These are phyloP conservation scores for Spodoptera litura DNA, from an alignment of 1,140 invertebrate species.

Conservation along the genomic window DNA sequence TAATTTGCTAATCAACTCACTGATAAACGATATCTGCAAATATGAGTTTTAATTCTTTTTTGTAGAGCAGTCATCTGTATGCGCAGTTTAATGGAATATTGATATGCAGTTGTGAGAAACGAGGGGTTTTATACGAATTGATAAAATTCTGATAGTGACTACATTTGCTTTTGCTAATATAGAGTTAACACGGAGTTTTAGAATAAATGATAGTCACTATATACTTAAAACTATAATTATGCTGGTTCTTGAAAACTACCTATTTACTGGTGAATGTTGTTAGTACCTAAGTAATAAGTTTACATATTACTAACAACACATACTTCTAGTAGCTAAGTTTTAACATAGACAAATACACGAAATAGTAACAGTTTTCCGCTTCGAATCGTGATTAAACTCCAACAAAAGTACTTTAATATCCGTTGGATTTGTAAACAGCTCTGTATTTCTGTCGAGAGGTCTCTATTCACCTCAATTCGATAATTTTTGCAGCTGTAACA, in stretches of 20 bases:
- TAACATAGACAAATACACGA: slow-evolving; percentile 7
- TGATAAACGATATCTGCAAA: slow-evolving; percentile 43
- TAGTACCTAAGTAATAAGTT: too few species aligned
- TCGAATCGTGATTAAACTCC: slow-evolving; percentile 10
- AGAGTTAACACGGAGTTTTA: too few species aligned
- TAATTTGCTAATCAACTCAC: slow-evolving; percentile 30
- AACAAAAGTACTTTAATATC: slow-evolving; percentile 6
- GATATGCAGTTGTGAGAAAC: slow-evolving; percentile 26
- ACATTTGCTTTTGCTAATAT: neutral
- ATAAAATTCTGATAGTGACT: neutral
- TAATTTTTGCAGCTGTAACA: slow-evolving; percentile 45
- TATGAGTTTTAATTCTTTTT: neutral
- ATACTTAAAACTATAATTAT: too few species aligned
- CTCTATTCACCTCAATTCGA: slow-evolving; percentile 36
- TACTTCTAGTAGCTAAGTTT: neutral
- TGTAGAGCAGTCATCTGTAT: slow-evolving; percentile 11
- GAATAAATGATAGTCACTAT: too few species aligned
- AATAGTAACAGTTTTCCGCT: neutral
- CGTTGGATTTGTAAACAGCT: slow-evolving; percentile 35
- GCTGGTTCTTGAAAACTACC: too few species aligned
- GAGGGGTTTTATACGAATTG: neutral
- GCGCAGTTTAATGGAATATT: slow-evolving; percentile 12
- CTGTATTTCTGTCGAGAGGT: slow-evolving; percentile 4
- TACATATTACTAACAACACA: neutral
- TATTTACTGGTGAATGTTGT: too few species aligned